Percentiles rank a stretch among this genome's conserved stretches.
Evolutionary conservation across 2,113 vertebrate genomes (phyloP).

Genomic region (Stigmatopora argus): DNA sequence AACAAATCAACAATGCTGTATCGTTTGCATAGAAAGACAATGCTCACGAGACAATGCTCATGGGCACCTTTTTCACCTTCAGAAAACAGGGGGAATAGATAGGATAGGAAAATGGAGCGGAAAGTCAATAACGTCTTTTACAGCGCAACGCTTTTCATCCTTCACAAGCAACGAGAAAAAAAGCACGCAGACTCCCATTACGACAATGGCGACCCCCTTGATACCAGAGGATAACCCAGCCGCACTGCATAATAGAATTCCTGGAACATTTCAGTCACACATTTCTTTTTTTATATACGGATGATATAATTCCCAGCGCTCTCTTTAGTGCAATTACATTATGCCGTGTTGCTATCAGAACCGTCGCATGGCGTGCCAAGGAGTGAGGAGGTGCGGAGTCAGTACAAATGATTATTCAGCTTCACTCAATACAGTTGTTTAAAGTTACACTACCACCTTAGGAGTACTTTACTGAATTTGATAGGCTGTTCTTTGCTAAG

Average conservation of each 20-base stretch:
- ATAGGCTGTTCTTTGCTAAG: no score
- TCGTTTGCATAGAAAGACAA: slow-evolving; percentile 64
- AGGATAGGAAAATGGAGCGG: slow-evolving; percentile 48
- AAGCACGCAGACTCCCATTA: slow-evolving; percentile 52
- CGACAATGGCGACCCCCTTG: slow-evolving; percentile 40
- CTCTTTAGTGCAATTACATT: slow-evolving; percentile 80
- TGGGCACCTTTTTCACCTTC: slow-evolving; percentile 56
- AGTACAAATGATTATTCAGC: slow-evolving; percentile 75
- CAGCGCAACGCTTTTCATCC: slow-evolving; percentile 66
- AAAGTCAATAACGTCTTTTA: slow-evolving; percentile 72
- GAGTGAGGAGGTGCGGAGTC: slow-evolving; percentile 50
- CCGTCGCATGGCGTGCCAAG: slow-evolving; percentile 63
- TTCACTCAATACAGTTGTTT: slow-evolving; percentile 24
- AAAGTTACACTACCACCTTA: background rate
- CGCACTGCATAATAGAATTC: slow-evolving; percentile 66
- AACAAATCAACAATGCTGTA: slow-evolving; percentile 63
- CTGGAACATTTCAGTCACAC: slow-evolving; percentile 66
- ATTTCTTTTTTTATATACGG: slow-evolving; percentile 34
- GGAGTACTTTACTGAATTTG: no score
- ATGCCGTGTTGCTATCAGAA: slow-evolving; percentile 75
- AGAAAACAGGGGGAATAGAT: slow-evolving; percentile 19
- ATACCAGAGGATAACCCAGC: slow-evolving; percentile 66
- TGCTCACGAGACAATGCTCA: slow-evolving; percentile 50
- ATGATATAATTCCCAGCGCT: slow-evolving; percentile 73
- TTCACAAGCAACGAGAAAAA: slow-evolving; percentile 65